Percentiles rank a stretch among this genome's conserved stretches.
Evolutionary conservation across 1,140 invertebrate species (phyloP).

Genomic region (Palaemon carinicauda): DNA sequence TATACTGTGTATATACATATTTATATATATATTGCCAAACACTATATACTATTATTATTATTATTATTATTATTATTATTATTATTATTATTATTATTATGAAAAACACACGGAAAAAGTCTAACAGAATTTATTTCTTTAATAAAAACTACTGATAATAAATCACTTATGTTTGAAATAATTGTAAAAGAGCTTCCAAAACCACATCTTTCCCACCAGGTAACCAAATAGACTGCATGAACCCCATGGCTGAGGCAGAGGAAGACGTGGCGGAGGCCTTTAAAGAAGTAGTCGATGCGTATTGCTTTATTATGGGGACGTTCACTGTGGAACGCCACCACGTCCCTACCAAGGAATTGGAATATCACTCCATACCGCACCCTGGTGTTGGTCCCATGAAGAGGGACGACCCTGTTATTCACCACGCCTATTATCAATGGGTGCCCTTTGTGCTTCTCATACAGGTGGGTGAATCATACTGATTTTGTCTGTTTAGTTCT

Average conservation of each 20-base stretch:
- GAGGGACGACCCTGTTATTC: conserved; percentile 22
- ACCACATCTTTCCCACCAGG: conserved; percentile 66
- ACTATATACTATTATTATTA: too few relatives aligned
- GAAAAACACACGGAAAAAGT: too few relatives aligned
- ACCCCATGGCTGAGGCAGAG: conserved; percentile 65
- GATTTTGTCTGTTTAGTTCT: too few relatives aligned
- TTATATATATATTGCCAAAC: too few relatives aligned
- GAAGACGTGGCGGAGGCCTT: conserved; percentile 69
- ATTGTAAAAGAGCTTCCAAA: neutral
- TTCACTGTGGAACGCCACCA: conserved; percentile 68
- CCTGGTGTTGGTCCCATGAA: conserved; percentile 64
- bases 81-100: neutral
- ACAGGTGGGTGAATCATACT: conserved; percentile 56
- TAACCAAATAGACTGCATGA: conserved; percentile 90
- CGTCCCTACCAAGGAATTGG: conserved; percentile 15
- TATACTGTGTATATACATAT: neutral
- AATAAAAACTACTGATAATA: neutral
- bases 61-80: neutral
- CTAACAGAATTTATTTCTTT: too few relatives aligned
- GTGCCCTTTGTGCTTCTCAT: conserved; percentile 64
- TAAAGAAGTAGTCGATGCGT: conserved; percentile 66
- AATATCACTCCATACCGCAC: conserved; percentile 54
- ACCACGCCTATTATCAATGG: conserved; percentile 65
- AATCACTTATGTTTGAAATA: neutral
- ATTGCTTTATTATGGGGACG: conserved; percentile 66